Conservation (phyloP, 1,140 invertebrate species). For the Neodiprion virginianus region DNA sequence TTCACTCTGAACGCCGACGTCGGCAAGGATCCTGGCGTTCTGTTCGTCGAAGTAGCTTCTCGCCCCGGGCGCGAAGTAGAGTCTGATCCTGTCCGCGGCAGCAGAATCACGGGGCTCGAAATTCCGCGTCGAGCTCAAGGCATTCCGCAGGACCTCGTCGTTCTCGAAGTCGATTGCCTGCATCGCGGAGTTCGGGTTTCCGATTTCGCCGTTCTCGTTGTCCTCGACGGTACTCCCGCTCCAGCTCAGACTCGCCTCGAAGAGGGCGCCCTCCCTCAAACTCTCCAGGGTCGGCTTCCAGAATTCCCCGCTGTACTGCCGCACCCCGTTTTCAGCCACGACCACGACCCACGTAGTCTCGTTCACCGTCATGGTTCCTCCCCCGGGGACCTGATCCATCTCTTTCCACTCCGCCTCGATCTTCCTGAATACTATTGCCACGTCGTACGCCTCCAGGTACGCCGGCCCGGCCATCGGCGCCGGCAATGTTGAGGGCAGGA, state of each 20-base stretch:
- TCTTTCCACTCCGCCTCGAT: conserved; percentile 47
- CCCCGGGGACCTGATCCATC: conserved; percentile 46
- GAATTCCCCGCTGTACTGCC: conserved; percentile 56
- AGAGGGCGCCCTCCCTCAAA: conserved; percentile 50
- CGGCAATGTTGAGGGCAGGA: conserved; percentile 52
- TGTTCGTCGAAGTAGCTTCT: background rate
- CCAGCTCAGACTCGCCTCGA: conserved; percentile 55
- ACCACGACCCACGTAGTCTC: conserved; percentile 52
- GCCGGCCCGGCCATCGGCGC: conserved; percentile 50
- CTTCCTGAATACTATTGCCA: conserved; percentile 50
- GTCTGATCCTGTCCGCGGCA: background rate
- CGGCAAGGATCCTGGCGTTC: background rate
- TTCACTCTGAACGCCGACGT: background rate
- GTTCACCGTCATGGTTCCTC: conserved; percentile 35
- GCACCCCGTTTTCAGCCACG: conserved; percentile 46
- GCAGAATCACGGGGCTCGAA: background rate
- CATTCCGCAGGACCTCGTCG: background rate
- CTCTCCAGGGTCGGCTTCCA: conserved; percentile 52
- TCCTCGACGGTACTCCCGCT: conserved; percentile 43
- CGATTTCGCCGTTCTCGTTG: background rate
- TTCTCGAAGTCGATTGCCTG: background rate
- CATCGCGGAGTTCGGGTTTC: background rate
- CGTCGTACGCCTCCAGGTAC: conserved; percentile 45
- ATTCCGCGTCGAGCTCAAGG: background rate
- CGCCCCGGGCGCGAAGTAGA: background rate